Conservation (phyloP, 2,113 vertebrate species). For the Regulus satrapa region DNA sequence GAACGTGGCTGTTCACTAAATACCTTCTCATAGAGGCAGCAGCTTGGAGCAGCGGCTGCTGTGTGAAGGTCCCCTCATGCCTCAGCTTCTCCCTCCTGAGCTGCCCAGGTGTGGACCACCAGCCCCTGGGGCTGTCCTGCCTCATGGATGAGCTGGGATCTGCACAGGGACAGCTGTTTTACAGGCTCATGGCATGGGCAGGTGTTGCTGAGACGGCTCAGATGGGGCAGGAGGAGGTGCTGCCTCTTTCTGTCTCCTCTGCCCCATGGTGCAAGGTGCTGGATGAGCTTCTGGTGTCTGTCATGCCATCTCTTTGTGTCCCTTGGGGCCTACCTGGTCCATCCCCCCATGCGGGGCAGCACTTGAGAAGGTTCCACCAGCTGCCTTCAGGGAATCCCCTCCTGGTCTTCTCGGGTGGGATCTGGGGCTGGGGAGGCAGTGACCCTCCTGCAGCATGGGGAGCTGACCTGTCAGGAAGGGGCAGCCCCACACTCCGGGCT, state of each 20-base stretch:
- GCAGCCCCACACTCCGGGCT: rapidly evolving
- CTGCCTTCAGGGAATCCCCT: not conserved
- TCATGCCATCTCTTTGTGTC: rapidly evolving
- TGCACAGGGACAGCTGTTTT: not conserved
- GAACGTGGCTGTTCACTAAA: not conserved
- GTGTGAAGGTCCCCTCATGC: rapidly evolving
- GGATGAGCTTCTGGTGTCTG: not conserved
- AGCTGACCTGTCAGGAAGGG: not conserved
- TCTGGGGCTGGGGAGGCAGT: too few species aligned
- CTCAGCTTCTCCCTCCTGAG: not conserved
- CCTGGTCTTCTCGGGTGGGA: too few species aligned
- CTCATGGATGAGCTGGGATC: rapidly evolving
- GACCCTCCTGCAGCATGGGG: not conserved
- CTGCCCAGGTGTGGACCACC: rapidly evolving
- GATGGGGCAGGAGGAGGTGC: not conserved
- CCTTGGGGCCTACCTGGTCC: rapidly evolving
- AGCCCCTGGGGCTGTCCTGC: rapidly evolving
- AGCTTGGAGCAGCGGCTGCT: not conserved
- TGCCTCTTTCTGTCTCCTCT: not conserved
- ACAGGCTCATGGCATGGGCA: rapidly evolving
- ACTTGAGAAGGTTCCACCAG: not conserved
- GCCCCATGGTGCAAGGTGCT: rapidly evolving
- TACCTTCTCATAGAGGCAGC: not conserved
- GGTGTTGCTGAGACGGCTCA: not conserved
- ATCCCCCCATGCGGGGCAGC: not conserved